These are phyloP conservation scores for Agrochola litura DNA, from an alignment of 2,888 invertebrate species.

Conservation along the genomic window DNA sequence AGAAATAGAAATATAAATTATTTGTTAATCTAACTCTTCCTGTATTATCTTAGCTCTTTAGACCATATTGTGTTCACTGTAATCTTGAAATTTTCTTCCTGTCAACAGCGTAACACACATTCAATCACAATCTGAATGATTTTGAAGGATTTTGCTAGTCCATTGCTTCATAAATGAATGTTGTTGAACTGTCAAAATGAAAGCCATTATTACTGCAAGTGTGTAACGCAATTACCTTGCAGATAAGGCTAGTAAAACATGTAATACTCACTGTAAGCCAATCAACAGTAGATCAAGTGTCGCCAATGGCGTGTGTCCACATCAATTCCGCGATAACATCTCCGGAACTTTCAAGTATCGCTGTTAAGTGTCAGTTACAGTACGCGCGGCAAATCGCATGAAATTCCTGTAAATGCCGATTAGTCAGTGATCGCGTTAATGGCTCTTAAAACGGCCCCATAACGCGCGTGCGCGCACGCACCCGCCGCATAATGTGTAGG, in stretches of 20 bases:
- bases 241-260: constrained; percentile 24
- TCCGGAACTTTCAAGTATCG: constrained; percentile 38
- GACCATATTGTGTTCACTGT: background rate
- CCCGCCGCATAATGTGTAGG: constrained; percentile 50
- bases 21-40: too few relatives aligned
- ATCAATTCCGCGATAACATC: constrained; percentile 47
- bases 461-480: constrained; percentile 60
- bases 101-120: too few relatives aligned
- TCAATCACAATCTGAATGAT: too few relatives aligned
- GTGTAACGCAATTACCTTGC: too few relatives aligned
- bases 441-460: constrained; percentile 63
- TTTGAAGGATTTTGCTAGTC: too few relatives aligned
- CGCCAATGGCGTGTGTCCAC: constrained; percentile 16
- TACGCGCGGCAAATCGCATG: constrained; percentile 57
- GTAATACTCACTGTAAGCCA: constrained; percentile 14
- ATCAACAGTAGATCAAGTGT: constrained; percentile 45
- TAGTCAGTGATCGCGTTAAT: constrained; percentile 68
- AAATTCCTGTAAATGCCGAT: constrained; percentile 66
- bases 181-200: too few relatives aligned
- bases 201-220: too few relatives aligned
- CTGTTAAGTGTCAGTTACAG: constrained; percentile 57
- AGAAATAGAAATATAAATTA: too few relatives aligned
- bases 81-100: too few relatives aligned
- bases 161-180: too few relatives aligned
- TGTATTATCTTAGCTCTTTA: too few relatives aligned